These are phyloP conservation scores for Phrynocephalus vlangalii DNA, from an alignment of 2,797 vertebrate genomes.

Conservation along the genomic window DNA sequence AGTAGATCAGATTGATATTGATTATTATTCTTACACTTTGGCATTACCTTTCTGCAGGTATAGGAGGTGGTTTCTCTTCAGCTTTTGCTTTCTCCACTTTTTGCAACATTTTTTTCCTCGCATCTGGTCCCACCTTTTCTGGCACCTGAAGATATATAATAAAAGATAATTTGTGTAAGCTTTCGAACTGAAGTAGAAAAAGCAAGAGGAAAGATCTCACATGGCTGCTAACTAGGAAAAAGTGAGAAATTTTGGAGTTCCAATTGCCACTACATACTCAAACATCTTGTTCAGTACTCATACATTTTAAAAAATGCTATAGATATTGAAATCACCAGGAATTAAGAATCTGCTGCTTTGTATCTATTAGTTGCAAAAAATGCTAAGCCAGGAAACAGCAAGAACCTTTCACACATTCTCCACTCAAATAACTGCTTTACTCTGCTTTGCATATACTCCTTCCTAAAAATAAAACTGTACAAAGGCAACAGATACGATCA, in stretches of 20 bases:
- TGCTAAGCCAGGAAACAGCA: background rate
- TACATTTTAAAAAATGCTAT: too few relatives aligned
- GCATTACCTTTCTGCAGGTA: conserved; percentile 10
- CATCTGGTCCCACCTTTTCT: background rate
- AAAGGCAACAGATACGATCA: background rate
- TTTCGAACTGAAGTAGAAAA: too few relatives aligned
- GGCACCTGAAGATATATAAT: background rate
- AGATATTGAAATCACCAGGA: too few relatives aligned
- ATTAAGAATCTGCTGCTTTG: background rate
- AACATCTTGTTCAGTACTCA: too few relatives aligned
- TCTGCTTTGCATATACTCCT: background rate
- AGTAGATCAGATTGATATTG: background rate
- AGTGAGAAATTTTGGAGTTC: too few relatives aligned
- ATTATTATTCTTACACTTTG: background rate
- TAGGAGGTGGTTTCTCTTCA: background rate
- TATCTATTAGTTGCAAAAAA: background rate
- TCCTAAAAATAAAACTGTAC: background rate
- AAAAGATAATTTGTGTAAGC: background rate
- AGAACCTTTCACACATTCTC: background rate
- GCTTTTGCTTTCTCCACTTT: conserved; percentile 21
- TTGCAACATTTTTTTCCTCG: conserved; percentile 18
- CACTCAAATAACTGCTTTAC: background rate
- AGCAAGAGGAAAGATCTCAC: too few relatives aligned
- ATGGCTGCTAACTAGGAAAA: too few relatives aligned
- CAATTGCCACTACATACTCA: too few relatives aligned